phyloP scores from a whole-genome alignment of 1,140 invertebrate genomes.

The Melipona quadrifasciata region DNA sequence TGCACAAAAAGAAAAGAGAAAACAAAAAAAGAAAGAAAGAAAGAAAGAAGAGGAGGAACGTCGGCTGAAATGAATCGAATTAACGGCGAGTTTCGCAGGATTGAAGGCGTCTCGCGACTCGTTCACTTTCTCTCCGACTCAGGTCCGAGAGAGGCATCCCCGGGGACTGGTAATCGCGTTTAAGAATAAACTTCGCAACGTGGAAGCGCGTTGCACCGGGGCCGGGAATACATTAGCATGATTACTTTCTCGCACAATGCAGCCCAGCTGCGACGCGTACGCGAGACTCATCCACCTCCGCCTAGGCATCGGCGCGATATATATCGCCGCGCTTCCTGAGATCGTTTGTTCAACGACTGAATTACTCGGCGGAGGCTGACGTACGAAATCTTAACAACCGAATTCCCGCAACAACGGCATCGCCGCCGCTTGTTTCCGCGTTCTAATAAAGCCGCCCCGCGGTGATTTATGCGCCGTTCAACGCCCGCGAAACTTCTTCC shows the following conservation, averaged over 20 bases:
- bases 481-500: background rate
- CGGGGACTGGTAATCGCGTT: slow-evolving; percentile 66
- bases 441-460: slow-evolving; percentile 38
- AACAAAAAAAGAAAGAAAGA: no score
- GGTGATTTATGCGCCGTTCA: slow-evolving; percentile 27
- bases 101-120: background rate
- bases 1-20: background rate
- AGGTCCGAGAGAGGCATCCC: slow-evolving; percentile 7
- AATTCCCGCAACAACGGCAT: slow-evolving; percentile 35
- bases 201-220: slow-evolving; percentile 46
- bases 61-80: background rate
- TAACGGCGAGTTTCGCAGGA: background rate
- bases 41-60: no score
- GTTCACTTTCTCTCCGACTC: background rate
- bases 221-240: slow-evolving; percentile 68
- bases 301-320: slow-evolving; percentile 29
- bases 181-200: slow-evolving; percentile 68
- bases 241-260: slow-evolving; percentile 67
- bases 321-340: slow-evolving; percentile 62
- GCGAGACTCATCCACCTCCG: slow-evolving; percentile 54
- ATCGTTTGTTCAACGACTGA: slow-evolving; percentile 64
- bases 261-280: slow-evolving; percentile 65
- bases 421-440: slow-evolving; percentile 32
- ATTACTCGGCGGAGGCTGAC: slow-evolving; percentile 61
- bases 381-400: slow-evolving; percentile 64